Conservation (phyloP, 1,140 invertebrate species). For the Drosophila rhopaloa region DNA sequence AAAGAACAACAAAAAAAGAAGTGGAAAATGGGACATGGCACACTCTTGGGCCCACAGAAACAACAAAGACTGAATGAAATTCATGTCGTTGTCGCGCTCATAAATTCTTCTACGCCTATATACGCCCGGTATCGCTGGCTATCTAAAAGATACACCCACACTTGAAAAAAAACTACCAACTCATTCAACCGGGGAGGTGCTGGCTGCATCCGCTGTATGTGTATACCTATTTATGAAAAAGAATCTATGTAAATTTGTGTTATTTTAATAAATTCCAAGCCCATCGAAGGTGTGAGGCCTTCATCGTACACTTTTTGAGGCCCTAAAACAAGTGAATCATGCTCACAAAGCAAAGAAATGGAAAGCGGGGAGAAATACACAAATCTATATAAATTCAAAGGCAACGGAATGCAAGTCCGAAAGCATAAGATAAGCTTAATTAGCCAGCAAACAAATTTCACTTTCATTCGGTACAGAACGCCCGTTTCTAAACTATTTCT, state of each 20-base stretch:
- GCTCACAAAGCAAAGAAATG: constrained; percentile 36
- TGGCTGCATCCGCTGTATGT: constrained; percentile 32
- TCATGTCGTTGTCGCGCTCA: constrained; percentile 56
- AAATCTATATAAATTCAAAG: constrained; percentile 26
- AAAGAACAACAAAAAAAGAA: constrained; percentile 52
- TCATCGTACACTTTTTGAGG: constrained; percentile 16
- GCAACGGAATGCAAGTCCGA: constrained; percentile 20
- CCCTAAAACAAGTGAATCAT: constrained; percentile 45
- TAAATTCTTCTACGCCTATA: constrained; percentile 53
- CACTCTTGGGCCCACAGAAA: constrained; percentile 47
- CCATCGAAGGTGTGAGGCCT: constrained; percentile 37
- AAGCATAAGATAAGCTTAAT: constrained; percentile 38
- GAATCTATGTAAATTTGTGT: constrained; percentile 49
- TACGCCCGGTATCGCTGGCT: constrained; percentile 32
- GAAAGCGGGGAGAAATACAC: constrained; percentile 34
- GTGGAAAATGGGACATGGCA: constrained; percentile 53
- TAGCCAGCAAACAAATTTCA: constrained; percentile 33
- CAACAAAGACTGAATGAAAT: constrained; percentile 55
- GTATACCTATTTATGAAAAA: constrained; percentile 26
- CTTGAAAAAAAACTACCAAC: constrained; percentile 38
- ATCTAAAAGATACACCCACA: constrained; percentile 48
- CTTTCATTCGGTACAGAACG: constrained; percentile 43
- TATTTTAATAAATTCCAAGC: constrained; percentile 47
- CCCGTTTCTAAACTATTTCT: constrained; percentile 13
- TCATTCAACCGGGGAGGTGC: constrained; percentile 43